These are phyloP conservation scores for Mastigias papua DNA, from an alignment of 30 jellyfish, hydroid and myxozoan genomes.

Conservation along the genomic window DNA sequence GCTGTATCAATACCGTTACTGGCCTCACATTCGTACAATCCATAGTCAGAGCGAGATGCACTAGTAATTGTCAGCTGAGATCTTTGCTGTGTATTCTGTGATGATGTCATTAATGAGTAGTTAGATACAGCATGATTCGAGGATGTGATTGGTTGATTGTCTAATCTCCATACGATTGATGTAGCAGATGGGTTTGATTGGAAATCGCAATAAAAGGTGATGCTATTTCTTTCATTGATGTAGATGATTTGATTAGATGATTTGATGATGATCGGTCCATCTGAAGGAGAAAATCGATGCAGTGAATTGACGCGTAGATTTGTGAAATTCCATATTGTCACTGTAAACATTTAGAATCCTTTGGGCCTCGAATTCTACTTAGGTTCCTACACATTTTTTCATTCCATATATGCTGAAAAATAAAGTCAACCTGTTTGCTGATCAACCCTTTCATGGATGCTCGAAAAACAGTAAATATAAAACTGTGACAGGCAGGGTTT, in stretches of 20 bases:
- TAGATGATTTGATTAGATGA: conserved; percentile 10
- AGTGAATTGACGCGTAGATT: too few species aligned
- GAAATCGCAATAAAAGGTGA: conserved; percentile 47
- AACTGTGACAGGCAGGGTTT: too few species aligned
- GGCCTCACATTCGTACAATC: conserved; percentile 53
- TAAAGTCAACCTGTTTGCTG: too few species aligned
- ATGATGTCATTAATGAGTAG: neutral
- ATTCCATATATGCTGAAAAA: too few species aligned
- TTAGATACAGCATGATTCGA: neutral
- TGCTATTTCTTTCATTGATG: conserved; percentile 28
- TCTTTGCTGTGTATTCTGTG: neutral
- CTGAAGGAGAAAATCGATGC: neutral
- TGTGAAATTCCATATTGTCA: too few species aligned
- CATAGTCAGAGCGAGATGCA: conserved; percentile 39
- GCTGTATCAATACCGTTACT: conserved; percentile 31
- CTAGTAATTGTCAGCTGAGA: conserved; percentile 36
- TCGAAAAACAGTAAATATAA: too few species aligned
- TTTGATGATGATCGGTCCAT: conserved; percentile 25
- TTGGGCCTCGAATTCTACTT: too few species aligned
- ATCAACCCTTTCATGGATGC: too few species aligned
- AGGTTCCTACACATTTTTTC: too few species aligned
- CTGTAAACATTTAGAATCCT: too few species aligned
- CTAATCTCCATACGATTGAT: conserved; percentile 14
- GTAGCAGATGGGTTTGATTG: conserved; percentile 41
- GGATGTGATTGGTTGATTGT: conserved; percentile 1